Percentiles rank a stretch among this genome's conserved stretches.
These are phyloP conservation scores for Anoplopoma fimbria DNA, from an alignment of 2,113 vertebrate genomes.

Conservation along the genomic window DNA sequence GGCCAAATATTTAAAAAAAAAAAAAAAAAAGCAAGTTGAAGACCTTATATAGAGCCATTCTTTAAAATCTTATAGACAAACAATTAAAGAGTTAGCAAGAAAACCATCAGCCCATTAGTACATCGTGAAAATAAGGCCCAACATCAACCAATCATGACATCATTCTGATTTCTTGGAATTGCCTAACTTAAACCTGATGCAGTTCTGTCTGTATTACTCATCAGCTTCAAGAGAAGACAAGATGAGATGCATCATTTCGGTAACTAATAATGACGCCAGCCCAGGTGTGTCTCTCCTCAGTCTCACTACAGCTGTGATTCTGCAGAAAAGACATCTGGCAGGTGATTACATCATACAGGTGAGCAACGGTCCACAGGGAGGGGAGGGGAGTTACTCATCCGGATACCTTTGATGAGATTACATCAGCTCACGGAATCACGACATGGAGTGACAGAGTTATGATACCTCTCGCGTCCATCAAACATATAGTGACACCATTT, in stretches of 20 bases:
- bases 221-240: not conserved
- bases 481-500: not conserved
- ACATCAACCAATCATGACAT: not conserved
- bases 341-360: conserved; percentile 60
- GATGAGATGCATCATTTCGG: not conserved
- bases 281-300: conserved; percentile 33
- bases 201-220: not conserved
- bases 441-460: conserved; percentile 4
- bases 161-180: not conserved
- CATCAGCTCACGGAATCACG: conserved; percentile 14
- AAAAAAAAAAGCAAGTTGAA: not conserved
- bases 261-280: not conserved
- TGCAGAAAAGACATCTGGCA: not conserved
- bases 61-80: not conserved
- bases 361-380: not conserved
- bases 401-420: not conserved
- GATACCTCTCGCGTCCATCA: not conserved
- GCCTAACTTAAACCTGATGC: not conserved
- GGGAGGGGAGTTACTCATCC: conserved; percentile 8
- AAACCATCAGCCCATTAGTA: not conserved
- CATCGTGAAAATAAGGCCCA: not conserved
- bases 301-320: conserved; percentile 22
- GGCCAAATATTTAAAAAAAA: too few species aligned
- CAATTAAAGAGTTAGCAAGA: not conserved
- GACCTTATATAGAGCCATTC: not conserved